Base-by-base conservation (phyloP, 2,797 vertebrate species). In the Rhodeus uyekii region DNA sequence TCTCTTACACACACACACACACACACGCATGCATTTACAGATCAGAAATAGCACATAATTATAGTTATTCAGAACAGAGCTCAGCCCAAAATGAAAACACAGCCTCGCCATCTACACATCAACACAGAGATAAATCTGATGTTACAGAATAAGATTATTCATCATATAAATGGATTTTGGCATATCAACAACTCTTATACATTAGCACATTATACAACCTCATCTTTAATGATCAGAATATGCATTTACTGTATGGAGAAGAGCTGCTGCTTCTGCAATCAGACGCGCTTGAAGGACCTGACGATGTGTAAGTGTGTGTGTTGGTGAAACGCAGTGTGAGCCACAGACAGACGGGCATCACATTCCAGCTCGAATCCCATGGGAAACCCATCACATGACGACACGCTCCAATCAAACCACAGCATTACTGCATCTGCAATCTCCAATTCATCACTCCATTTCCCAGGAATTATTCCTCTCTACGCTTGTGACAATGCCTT, bases 21-120 rank as follows among this genome's bases (percentile, higher is more conserved):
- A 24, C 19, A 46, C 38, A 64, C 39, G 55, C 75, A 53, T 22
- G 18, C 39, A 24, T 39, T 81, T 69, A 75, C 67, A 65, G 69
- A 53, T 76, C 86, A 85, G 72, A 79, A 85, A 87, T 85, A 87
- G 82, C 13, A 58, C 46, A 39, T 75, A 83, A 85, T 85, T 81
- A 87, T 69, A 87, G 78, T 79, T 39, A 36, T 58, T 81, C 73
- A 76, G 36, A 83, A 81, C 38, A 12, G 76, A 44, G 68, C 76
- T 29, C 69, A 16, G 46, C 69, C 69, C 74, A 71, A 72, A 72
- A 63, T 27, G 34, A 81, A 84, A 79, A 75, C 60, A 81, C 60
- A 53, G 67, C 27, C 64, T 58, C 36, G 16, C n/a, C 36, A 58
- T 44, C 65, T 22, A 58, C 65, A 65, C 14, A 55, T 8, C 16